Evolutionary conservation across 2,797 vertebrate genomes (phyloP), one percentile per base, ranked within the genome.

Genomic region (Sitta carolinensis): DNA sequence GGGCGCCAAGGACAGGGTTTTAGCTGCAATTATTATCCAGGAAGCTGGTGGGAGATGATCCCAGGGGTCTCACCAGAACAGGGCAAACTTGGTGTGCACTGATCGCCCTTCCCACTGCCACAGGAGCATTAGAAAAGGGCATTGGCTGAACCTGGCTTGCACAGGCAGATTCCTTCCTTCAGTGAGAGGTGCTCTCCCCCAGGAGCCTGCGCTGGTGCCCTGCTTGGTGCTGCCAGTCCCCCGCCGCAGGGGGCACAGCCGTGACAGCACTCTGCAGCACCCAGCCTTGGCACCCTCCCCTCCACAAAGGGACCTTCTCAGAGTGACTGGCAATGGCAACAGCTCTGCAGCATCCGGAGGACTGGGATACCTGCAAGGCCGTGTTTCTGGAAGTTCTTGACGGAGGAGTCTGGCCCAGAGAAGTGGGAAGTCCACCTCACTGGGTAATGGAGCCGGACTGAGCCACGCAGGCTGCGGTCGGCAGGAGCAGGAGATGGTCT

Each of bases 71-170:
- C 0, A 1, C 13, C 12, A 3, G 59, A 68, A 42, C 20, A 27
- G 55, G 45, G 17, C 2, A 13, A 50, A 58, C 79, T 87, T 3
- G 1, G 21, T 6, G 45, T 1, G 1, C 2, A 3, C 52, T 27
- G 40, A 51, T 30, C 8, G 42, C 61, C 74, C 66, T 70, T 74
- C 66, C 52, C 0, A 0, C 34, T 58, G 61, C 27, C 8, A 2
- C 7, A 1, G 52, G 32, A 68, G 29, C 27, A 14, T 89, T 66
- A 22, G 26, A 32, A 80, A 69, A 74, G 77, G 77, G 43, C 84
- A 86, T 69, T 3, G 8, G 13, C 5, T 2, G 36, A 26, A 29
- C 9, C 17, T 0, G 0, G 32, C 8, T 4, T 9, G 47, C 1
- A 0, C 4, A 18, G 59, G 58, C 22, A 2, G 64, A 68, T 83